These are phyloP conservation scores for Rhipidura dahli DNA, from an alignment of 2,113 vertebrate species.

Conservation along the genomic window DNA sequence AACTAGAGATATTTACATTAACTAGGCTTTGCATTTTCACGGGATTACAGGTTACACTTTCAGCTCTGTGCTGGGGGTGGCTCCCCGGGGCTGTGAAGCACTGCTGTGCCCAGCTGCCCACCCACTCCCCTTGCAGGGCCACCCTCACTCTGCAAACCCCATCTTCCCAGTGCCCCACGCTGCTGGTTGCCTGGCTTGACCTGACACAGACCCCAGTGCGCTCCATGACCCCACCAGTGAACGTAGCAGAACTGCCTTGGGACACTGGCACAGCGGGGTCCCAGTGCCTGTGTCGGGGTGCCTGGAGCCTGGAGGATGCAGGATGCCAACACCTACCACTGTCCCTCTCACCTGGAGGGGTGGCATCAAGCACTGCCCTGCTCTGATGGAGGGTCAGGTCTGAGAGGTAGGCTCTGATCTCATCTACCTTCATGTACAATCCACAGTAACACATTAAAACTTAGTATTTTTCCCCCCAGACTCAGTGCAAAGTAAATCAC, in stretches of 20 bases:
- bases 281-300: neutral
- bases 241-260: rapidly evolving
- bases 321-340: neutral
- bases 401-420: neutral
- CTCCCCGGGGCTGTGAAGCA: rapidly evolving
- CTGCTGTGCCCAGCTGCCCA: neutral
- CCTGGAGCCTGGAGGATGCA: neutral
- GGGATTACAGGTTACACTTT: neutral
- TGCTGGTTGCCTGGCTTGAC: rapidly evolving
- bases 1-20: neutral
- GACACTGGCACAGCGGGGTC: rapidly evolving
- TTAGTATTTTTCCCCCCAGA: rapidly evolving
- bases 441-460: neutral
- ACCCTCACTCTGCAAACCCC: neutral
- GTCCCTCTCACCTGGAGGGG: neutral
- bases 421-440: neutral
- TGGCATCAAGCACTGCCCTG: rapidly evolving
- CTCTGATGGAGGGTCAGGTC: neutral
- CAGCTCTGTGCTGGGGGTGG: neutral
- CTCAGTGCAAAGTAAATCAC: neutral
- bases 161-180: neutral
- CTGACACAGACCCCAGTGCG: rapidly evolving
- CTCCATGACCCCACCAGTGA: rapidly evolving
- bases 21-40: neutral
- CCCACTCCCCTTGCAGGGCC: neutral